These are phyloP conservation scores for Euplagia quadripunctaria DNA, from an alignment of 2,888 invertebrate species.

Conservation along the genomic window DNA sequence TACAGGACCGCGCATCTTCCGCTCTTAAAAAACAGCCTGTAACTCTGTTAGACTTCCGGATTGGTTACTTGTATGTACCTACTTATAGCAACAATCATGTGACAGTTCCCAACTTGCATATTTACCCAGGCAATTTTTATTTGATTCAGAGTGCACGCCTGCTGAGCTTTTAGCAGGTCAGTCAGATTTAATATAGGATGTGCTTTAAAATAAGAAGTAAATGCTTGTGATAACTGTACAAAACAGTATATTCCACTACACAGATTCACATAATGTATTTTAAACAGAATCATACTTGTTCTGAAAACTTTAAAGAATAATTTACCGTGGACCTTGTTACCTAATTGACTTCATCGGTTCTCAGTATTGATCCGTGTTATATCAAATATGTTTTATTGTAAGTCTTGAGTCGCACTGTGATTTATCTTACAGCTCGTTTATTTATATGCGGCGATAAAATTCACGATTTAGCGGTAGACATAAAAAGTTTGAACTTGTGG, in stretches of 20 bases:
- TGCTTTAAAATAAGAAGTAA: too few species aligned
- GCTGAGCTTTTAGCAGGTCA: background rate
- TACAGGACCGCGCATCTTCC: too few species aligned
- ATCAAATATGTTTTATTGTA: slow-evolving; percentile 58
- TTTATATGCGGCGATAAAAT: slow-evolving; percentile 67
- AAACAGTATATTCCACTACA: background rate
- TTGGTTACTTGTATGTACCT: background rate
- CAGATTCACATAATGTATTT: background rate
- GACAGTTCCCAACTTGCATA: too few species aligned
- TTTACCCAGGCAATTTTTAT: background rate
- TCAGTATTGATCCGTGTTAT: slow-evolving; percentile 50
- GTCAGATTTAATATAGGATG: too few species aligned
- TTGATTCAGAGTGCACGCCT: background rate
- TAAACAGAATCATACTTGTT: background rate
- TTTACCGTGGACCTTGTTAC: slow-evolving; percentile 13
- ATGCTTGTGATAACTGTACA: too few species aligned
- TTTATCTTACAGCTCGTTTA: slow-evolving; percentile 64
- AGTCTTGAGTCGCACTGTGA: slow-evolving; percentile 52
- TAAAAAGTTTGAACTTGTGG: slow-evolving; percentile 59
- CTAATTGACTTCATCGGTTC: slow-evolving; percentile 46
- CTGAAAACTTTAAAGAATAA: background rate
- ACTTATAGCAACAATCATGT: too few species aligned
- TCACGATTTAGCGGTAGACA: slow-evolving; percentile 60
- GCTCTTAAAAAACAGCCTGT: too few species aligned
- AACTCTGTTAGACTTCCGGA: background rate